Evolutionary conservation across 1,140 invertebrate species (phyloP).

Genomic region (Papilio polyxenes): DNA sequence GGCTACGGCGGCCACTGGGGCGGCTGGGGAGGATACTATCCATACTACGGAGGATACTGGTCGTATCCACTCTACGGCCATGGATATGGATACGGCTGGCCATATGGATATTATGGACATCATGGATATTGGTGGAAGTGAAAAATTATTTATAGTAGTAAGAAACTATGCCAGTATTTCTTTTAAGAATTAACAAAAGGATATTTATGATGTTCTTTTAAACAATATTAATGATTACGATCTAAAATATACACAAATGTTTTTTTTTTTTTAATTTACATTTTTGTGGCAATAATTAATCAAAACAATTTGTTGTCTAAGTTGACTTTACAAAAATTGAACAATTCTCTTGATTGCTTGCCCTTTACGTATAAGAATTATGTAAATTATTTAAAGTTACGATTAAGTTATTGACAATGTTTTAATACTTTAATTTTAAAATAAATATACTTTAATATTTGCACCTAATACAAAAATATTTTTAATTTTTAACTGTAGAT

Average conservation of each 20-base stretch:
- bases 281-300: not conserved
- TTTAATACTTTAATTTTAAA: not conserved
- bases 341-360: not conserved
- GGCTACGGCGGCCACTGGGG: conserved; percentile 50
- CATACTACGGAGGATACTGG: conserved; percentile 62
- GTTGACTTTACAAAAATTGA: not conserved
- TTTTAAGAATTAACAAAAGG: not conserved
- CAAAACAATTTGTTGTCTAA: not conserved
- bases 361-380: not conserved
- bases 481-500: not conserved
- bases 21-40: conserved; percentile 58
- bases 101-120: conserved; percentile 65
- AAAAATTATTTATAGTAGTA: not conserved
- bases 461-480: not conserved
- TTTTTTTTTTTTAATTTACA: not conserved
- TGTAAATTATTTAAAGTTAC: not conserved
- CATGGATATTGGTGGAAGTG: conserved; percentile 68
- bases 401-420: not conserved
- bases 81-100: conserved; percentile 64
- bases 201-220: not conserved
- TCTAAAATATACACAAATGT: not conserved
- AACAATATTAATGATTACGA: not conserved
- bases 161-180: conserved; percentile 31
- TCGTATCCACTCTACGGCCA: conserved; percentile 63
- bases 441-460: not conserved